A percentile compares a stretch with the other conserved stretches of the same genome.
These are phyloP conservation scores for Micrasema minimum DNA, from an alignment of 1,140 invertebrate species.

Conservation along the genomic window DNA sequence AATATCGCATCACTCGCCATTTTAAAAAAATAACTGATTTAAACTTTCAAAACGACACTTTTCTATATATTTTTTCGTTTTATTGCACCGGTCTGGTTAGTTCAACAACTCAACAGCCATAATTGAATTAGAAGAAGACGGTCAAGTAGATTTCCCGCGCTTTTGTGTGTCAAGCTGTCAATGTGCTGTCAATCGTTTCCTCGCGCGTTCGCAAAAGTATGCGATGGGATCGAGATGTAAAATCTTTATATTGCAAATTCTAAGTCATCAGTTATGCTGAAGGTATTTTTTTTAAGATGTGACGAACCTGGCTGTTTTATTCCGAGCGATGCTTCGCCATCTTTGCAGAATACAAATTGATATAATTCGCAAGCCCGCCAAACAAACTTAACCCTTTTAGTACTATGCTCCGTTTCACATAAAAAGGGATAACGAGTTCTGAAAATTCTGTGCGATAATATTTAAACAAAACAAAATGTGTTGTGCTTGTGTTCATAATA, in stretches of 20 bases:
- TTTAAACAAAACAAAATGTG: no score
- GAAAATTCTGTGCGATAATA: no score
- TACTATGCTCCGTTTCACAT: no score
- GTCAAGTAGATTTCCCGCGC: not conserved
- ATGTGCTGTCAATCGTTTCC: not conserved
- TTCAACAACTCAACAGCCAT: not conserved
- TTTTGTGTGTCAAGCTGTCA: no score
- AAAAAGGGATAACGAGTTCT: no score
- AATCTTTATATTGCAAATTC: conserved; percentile 31
- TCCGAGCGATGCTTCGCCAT: not conserved
- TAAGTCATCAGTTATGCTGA: conserved; percentile 7
- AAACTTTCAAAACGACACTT: no score
- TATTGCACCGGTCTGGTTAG: not conserved
- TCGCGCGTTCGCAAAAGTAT: not conserved
- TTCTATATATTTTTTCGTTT: no score
- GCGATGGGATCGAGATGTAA: not conserved
- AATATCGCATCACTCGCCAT: conserved; percentile 6
- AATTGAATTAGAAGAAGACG: conserved; percentile 3
- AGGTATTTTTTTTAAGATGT: not conserved
- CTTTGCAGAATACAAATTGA: conserved; percentile 20
- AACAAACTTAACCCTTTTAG: no score
- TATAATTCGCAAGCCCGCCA: conserved; percentile 5
- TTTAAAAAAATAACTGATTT: no score
- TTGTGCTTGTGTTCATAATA: no score
- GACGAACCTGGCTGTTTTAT: not conserved